These are phyloP conservation scores for Sicus ferrugineus DNA, from an alignment of 2,888 invertebrate species.

Conservation along the genomic window DNA sequence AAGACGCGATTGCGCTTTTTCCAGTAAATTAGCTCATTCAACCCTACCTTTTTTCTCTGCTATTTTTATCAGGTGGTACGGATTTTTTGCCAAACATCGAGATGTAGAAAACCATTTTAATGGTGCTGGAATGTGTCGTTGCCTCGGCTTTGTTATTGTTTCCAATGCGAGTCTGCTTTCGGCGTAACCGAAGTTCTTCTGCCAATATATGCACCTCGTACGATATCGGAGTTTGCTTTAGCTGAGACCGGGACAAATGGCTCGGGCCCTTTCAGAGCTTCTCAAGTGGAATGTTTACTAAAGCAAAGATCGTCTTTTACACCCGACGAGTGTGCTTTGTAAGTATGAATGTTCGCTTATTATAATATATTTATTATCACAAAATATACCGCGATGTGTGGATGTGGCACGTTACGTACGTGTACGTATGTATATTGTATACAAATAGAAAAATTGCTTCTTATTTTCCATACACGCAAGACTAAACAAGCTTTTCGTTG, in stretches of 20 bases:
- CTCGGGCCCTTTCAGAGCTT: too few species aligned
- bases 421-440: neutral
- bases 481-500: slow-evolving; percentile 23
- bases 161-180: too few species aligned
- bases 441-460: neutral
- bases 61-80: slow-evolving; percentile 61
- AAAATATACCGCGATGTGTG: slow-evolving; percentile 9
- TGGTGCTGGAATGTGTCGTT: slow-evolving; percentile 16
- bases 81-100: slow-evolving; percentile 57
- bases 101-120: slow-evolving; percentile 61
- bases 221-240: too few species aligned
- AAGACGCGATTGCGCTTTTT: too few species aligned
- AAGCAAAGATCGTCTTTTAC: neutral
- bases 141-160: slow-evolving; percentile 33
- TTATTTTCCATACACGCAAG: neutral
- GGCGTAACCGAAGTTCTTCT: too few species aligned
- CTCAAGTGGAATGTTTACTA: neutral
- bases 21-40: too few species aligned
- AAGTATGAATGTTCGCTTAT: neutral
- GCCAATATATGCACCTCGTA: too few species aligned
- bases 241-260: too few species aligned
- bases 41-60: slow-evolving; percentile 41
- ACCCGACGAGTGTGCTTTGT: neutral
- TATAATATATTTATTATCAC: neutral
- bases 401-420: neutral